Evolutionary conservation across 2,113 vertebrate species (phyloP), one percentile per base, ranked within the genome.

Genomic region (Rafetus swinhoei): DNA sequence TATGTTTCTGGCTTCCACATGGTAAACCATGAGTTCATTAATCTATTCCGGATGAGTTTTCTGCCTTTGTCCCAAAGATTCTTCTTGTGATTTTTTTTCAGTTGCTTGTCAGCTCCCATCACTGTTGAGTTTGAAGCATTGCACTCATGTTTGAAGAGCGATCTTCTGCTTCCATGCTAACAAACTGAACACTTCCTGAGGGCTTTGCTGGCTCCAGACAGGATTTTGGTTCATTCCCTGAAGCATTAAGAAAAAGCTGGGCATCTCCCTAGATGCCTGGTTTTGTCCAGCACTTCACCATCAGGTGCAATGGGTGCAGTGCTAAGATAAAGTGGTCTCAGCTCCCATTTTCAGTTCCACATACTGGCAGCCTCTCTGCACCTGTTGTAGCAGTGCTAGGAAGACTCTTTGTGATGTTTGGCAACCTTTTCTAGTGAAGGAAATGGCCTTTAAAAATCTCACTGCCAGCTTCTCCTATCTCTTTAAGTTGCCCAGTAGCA

Each of bases 11-110:
- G 87, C 35, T 91, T 94, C 82, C 57, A 27, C 50, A 0, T 65
- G 55, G 13, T 45, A 93, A 81, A 85, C 6, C 39, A 88, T 59
- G 22, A 90, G 52, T 95, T 77, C 86, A 69, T 72, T 84, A 79
- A 52, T 89, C 59, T 80, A 95, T 45, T 45, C 45, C 9, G 52
- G 81, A 87, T 82, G 80, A 45, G 79, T 96, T 97, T 96, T 96
- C 95, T 97, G 97, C 94, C 96, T 97, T 97, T 96, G 94, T 96
- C 94, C 94, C 91, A 95, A 92, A 84, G 81, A 92, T 91, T 92
- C 79, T 32, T 59, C 82, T 72, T 90, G 54, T 92, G 87, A 32
- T 91, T 82, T 94, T 25, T 35, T 65, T 62, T 45, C 85, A 59
- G 6, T 57, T 87, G 69, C 52, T 7, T 55, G 83, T 74, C 77